Evolutionary conservation across 2,797 vertebrate genomes (phyloP).

Genomic region (Platyrinchus mystaceus): DNA sequence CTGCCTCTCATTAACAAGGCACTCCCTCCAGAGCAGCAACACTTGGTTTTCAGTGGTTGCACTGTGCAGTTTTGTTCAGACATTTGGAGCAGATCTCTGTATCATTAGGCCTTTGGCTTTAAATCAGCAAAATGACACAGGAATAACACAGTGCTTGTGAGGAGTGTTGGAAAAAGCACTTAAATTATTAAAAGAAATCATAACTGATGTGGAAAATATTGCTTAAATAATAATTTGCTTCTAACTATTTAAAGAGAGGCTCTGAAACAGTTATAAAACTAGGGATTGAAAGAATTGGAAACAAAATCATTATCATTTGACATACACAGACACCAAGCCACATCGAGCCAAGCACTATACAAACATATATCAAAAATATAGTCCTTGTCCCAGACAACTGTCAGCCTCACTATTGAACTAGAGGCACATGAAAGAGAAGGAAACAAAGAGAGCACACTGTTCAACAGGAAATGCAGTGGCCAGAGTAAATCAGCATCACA

Average conservation of each 20-base stretch:
- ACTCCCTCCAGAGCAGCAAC: not conserved
- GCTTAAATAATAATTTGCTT: not conserved
- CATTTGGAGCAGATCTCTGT: not conserved
- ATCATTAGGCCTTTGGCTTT: not conserved
- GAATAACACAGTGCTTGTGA: not conserved
- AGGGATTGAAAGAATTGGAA: not conserved
- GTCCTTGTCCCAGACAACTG: not conserved
- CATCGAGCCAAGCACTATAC: not conserved
- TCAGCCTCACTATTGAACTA: not conserved
- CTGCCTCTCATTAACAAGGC: not conserved
- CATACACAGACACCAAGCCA: not conserved
- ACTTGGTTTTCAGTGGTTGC: not conserved
- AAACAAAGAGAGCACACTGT: not conserved
- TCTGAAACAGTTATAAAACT: not conserved
- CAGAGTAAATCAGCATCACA: not conserved
- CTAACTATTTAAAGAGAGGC: not conserved
- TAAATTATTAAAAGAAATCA: not conserved
- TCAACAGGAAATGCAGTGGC: not conserved
- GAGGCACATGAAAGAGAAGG: not conserved
- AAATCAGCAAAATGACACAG: not conserved
- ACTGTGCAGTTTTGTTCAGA: not conserved
- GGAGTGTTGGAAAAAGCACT: not conserved
- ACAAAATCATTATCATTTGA: not conserved
- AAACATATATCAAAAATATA: slow-evolving; percentile 3
- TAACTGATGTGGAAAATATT: not conserved